These are phyloP conservation scores for Notothenia rossii DNA, from an alignment of 2,113 vertebrate species.

Conservation along the genomic window DNA sequence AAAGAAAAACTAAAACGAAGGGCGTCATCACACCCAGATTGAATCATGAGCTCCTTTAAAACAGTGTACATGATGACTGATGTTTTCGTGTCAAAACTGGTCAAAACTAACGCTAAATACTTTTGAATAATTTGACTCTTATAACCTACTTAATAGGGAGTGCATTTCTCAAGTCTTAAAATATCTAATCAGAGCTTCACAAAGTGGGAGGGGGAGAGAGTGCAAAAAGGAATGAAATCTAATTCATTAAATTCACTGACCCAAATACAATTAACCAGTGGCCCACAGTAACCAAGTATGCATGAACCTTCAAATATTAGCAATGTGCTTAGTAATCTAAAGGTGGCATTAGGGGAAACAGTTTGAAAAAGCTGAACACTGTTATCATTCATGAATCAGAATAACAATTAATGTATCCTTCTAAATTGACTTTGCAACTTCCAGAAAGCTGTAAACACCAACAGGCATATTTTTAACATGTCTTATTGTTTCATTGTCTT, in stretches of 20 bases:
- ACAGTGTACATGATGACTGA: neutral
- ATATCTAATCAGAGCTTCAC: conserved; percentile 69
- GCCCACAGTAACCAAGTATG: conserved; percentile 69
- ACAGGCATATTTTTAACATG: too few relatives aligned
- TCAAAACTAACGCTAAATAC: neutral
- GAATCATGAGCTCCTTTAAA: neutral
- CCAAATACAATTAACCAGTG: conserved; percentile 74
- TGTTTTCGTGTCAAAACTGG: neutral
- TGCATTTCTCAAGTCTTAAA: conserved; percentile 52
- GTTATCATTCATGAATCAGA: conserved; percentile 47
- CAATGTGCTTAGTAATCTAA: conserved; percentile 58
- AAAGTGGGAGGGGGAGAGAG: conserved; percentile 43
- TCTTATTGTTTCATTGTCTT: too few relatives aligned
- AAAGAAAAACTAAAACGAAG: too few relatives aligned
- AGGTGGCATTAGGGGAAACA: conserved; percentile 45
- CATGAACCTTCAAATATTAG: conserved; percentile 77
- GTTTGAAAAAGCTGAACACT: conserved; percentile 37
- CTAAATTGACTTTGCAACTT: conserved; percentile 33
- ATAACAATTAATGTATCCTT: conserved; percentile 39
- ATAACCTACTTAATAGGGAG: conserved; percentile 40
- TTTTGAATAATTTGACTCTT: conserved; percentile 48
- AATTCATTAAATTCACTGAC: conserved; percentile 76
- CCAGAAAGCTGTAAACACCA: neutral
- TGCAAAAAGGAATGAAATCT: conserved; percentile 54
- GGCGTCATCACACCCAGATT: too few relatives aligned